A percentile compares a stretch with the other conserved stretches of the same genome.
phyloP scores from a whole-genome alignment of 2,888 invertebrate genomes.

The Apotomis betuletana region DNA sequence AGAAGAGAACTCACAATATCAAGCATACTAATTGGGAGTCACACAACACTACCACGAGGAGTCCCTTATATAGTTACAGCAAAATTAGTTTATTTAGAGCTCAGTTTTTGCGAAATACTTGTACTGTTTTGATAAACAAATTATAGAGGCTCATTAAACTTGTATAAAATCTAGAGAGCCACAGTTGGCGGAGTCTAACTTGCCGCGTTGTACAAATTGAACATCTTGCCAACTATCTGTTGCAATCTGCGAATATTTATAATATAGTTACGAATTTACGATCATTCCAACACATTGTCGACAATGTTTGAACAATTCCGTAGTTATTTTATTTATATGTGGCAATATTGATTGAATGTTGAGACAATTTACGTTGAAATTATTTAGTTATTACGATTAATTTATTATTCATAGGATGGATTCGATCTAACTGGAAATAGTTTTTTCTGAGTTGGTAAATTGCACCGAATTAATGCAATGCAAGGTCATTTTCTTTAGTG shows the following conservation, averaged over 20 bases:
- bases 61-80: too few relatives aligned
- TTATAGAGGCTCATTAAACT: background rate
- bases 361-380: constrained; percentile 19
- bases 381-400: constrained; percentile 20
- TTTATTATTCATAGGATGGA: constrained; percentile 20
- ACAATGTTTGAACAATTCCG: constrained; percentile 6
- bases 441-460: background rate
- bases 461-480: background rate
- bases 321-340: constrained; percentile 8
- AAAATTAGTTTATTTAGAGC: background rate
- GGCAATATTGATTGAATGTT: constrained; percentile 9
- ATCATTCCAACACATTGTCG: constrained; percentile 21
- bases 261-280: background rate
- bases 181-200: background rate
- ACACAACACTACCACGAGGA: too few relatives aligned
- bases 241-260: background rate
- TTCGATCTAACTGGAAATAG: constrained; percentile 1
- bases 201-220: background rate
- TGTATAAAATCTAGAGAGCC: background rate
- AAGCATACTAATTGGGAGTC: too few relatives aligned
- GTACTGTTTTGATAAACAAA: background rate
- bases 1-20: too few relatives aligned
- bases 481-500: too few relatives aligned
- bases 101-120: background rate
- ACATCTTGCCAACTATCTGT: background rate